Evolutionary conservation across 1,140 invertebrate genomes (phyloP).

Genomic region (Prorops nasuta): DNA sequence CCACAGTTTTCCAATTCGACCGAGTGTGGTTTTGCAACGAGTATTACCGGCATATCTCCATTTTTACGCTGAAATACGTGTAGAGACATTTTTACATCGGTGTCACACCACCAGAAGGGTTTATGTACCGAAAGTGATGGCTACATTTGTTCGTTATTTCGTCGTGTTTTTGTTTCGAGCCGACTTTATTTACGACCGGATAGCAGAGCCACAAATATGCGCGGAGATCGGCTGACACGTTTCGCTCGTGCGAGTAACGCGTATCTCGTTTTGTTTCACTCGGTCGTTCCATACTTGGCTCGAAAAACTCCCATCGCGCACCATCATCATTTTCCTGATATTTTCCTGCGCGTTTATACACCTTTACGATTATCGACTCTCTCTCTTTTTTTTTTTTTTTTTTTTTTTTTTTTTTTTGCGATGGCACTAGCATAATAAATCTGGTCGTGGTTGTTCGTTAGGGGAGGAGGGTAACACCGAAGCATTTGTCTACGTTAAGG

Average conservation of each 20-base stretch:
- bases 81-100: no score
- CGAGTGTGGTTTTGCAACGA: slow-evolving; percentile 16
- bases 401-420: slow-evolving; percentile 25
- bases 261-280: no score
- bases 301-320: no score
- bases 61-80: no score
- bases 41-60: slow-evolving; percentile 21
- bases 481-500: slow-evolving; percentile 49
- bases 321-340: no score
- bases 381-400: no score
- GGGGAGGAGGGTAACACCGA: slow-evolving; percentile 38
- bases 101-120: no score
- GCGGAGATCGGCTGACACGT: slow-evolving; percentile 32
- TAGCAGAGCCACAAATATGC: slow-evolving; percentile 52
- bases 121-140: slow-evolving; percentile 55
- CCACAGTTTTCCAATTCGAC: slow-evolving; percentile 10
- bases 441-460: slow-evolving; percentile 46
- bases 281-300: no score
- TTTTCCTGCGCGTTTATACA: no score
- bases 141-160: slow-evolving; percentile 53
- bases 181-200: slow-evolving; percentile 54
- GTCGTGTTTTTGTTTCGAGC: slow-evolving; percentile 51
- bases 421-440: slow-evolving; percentile 51
- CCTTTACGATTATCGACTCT: no score
- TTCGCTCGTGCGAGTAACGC: slow-evolving; percentile 11